Evolutionary conservation across 2,888 invertebrate species (phyloP).

Genomic region (Orthonychiurus folsomi): DNA sequence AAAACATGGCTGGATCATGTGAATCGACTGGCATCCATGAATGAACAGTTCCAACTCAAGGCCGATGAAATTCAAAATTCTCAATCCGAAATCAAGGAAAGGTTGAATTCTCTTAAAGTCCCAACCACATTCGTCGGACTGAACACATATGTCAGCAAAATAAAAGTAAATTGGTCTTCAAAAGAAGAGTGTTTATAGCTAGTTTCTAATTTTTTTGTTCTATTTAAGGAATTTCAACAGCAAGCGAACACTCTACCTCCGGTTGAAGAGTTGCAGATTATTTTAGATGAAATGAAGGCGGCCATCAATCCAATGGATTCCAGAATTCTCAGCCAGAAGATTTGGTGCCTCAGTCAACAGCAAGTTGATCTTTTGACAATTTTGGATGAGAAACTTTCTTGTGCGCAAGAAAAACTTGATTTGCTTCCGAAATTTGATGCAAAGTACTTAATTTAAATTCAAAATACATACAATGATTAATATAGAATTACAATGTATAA

Average conservation of each 20-base stretch:
- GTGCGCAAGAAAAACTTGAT: conserved; percentile 64
- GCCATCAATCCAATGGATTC: conserved; percentile 75
- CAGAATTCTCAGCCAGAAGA: conserved; percentile 65
- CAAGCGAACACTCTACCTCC: conserved; percentile 54
- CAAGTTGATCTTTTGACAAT: conserved; percentile 73
- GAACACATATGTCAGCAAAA: conserved; percentile 21
- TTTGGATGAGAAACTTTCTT: conserved; percentile 60
- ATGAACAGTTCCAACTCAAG: conserved; percentile 28
- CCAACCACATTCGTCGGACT: conserved; percentile 31
- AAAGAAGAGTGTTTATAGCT: neutral
- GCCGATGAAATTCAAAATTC: conserved; percentile 17
- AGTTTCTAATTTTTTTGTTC: neutral
- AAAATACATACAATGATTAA: neutral
- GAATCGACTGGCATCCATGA: conserved; percentile 25
- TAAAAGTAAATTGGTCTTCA: conserved; percentile 18
- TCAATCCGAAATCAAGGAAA: conserved; percentile 23
- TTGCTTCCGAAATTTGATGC: conserved; percentile 60
- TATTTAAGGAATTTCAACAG: conserved; percentile 50
- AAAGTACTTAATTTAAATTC: conserved; percentile 26
- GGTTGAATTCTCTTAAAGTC: conserved; percentile 20
- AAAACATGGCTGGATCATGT: conserved; percentile 37
- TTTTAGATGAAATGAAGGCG: conserved; percentile 73
- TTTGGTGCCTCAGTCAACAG: conserved; percentile 69
- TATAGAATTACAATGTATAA: neutral
- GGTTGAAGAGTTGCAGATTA: conserved; percentile 61